Evolutionary conservation across 1,140 invertebrate species (phyloP), one percentile per base, ranked within the genome.

Genomic region (Araneus ventricosus): DNA sequence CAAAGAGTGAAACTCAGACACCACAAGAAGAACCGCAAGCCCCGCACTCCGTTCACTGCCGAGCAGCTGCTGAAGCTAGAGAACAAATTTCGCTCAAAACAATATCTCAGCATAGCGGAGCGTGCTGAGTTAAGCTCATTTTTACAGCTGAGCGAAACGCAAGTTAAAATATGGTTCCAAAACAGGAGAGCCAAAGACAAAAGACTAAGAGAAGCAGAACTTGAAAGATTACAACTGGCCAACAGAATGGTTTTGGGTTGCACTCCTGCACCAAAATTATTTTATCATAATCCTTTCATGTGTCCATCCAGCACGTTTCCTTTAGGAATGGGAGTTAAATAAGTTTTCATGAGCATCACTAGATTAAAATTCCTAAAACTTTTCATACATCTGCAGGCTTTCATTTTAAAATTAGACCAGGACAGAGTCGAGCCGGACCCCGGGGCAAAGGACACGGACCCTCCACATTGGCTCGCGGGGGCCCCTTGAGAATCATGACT

Each of bases 21-120:
- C 95, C 97, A 98, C 96, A 99, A 99, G 95, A 98, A 98, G 37
- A 99, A 99, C 96, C 96, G 99, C 92, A 99, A 99, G 95, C 99
- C 99, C 1, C 96, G 99, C 86, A 99, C 99, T 0, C 99, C 99
- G 1, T 99, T 99, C 96, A 99, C 98, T 14, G 99, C 98, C 4
- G 98, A 99, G 95, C 99, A 99, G 95, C 96, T 99, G 52, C 95
- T 99, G 45, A 97, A 98, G 10, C 96, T 99, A 90, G 99, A 99
- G 96, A 98, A 98, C 96, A 99, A 99, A 96, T 99, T 99, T 96
- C 96, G 97, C 17, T 97, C 98, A 95, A 99, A 99, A 95, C 99
- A 99, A 95, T 99, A 99, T 96, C 96, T 99, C 88, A 98, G 98
- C 94, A 99, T 99, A 94, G 98, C 99, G 1, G 99, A 99, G 95